Conservation (phyloP, 2,888 invertebrate species). For the Philopedon plagiatum region DNA sequence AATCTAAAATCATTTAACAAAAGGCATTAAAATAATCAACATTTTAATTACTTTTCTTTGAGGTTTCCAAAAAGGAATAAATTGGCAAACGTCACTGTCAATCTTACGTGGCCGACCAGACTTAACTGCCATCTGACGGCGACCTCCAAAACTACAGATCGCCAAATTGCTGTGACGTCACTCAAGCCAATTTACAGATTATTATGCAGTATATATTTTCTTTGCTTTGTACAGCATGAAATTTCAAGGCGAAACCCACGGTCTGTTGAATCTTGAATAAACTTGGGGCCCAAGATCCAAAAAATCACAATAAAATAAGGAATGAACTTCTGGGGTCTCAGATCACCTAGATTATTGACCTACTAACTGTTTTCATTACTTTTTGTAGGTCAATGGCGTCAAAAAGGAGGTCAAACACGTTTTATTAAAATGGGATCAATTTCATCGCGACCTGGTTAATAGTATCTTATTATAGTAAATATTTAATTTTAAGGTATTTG, state of each 20-base stretch:
- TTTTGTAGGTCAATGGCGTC: background rate
- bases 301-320: too few species aligned
- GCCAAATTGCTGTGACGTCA: too few species aligned
- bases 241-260: too few species aligned
- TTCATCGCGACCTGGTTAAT: background rate
- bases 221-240: too few species aligned
- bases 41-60: constrained; percentile 32
- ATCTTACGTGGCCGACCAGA: constrained; percentile 65
- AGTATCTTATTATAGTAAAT: background rate
- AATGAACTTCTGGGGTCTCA: too few species aligned
- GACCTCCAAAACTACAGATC: background rate
- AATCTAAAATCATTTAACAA: constrained; percentile 31
- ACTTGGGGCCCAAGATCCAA: too few species aligned
- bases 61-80: constrained; percentile 48
- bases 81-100: constrained; percentile 62
- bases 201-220: background rate
- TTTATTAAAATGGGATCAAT: background rate
- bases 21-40: constrained; percentile 29
- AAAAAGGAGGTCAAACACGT: background rate
- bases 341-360: background rate
- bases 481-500: background rate
- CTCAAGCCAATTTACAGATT: background rate
- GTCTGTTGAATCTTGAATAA: too few species aligned
- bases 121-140: constrained; percentile 8
- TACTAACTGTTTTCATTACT: background rate